A percentile compares a stretch with the other conserved stretches of the same genome.
Conservation (phyloP, 53 echinoderm and acorn worm species). For the Astropecten irregularis region DNA sequence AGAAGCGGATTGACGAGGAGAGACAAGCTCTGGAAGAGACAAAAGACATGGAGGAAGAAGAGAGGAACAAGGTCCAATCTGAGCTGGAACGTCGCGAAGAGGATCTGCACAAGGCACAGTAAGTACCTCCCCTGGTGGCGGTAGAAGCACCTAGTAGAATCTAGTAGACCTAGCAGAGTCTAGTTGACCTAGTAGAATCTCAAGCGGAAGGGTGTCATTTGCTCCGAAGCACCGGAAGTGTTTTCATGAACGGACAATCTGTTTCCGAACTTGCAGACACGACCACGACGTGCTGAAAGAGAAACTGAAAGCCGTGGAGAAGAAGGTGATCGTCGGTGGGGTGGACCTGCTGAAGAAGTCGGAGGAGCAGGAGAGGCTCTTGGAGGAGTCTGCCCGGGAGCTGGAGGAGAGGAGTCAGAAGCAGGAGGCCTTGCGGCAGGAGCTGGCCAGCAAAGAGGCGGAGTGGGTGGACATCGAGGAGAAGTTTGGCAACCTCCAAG, state of each 20-base stretch:
- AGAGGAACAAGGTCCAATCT: constrained; percentile 75
- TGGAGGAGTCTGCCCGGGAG: constrained; percentile 90
- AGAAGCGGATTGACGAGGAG: constrained; percentile 93
- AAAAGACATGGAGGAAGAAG: constrained; percentile 97
- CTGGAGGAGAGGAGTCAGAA: constrained; percentile 77
- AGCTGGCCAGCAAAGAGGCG: constrained; percentile 88
- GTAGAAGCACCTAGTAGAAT: not conserved
- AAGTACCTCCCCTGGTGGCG: constrained; percentile 19
- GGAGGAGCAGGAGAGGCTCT: constrained; percentile 89
- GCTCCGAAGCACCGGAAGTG: no score
- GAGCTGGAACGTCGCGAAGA: constrained; percentile 85
- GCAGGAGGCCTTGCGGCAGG: constrained; percentile 81
- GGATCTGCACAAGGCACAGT: constrained; percentile 90
- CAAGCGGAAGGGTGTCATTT: no score
- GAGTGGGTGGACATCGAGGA: constrained; percentile 93
- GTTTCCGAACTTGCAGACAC: constrained; percentile 77
- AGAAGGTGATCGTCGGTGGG: constrained; percentile 96
- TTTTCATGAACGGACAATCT: no score
- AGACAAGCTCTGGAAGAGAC: constrained; percentile 82
- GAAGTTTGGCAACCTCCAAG: constrained; percentile 89
- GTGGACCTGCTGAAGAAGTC: constrained; percentile 91
- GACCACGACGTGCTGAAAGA: constrained; percentile 83
- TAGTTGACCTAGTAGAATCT: no score
- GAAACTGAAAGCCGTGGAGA: constrained; percentile 89
- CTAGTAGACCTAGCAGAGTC: no score